Percentiles rank a stretch among this genome's conserved stretches.
Conservation (phyloP, 2,888 invertebrate genomes). For the Leptura quadrifasciata region DNA sequence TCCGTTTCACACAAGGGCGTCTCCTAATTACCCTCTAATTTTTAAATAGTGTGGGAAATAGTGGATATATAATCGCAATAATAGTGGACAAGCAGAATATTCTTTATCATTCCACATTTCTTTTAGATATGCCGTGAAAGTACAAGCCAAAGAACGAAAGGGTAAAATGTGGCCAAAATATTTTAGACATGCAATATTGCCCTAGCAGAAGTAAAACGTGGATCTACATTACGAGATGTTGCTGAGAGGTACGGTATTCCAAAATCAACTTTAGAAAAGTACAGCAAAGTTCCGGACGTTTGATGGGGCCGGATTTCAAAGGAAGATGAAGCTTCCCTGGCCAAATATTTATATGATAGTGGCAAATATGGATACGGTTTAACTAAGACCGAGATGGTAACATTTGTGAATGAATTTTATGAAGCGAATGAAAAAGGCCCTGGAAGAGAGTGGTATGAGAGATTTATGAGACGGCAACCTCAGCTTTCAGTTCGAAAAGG, state of each 20-base stretch:
- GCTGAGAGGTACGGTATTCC: constrained; percentile 14
- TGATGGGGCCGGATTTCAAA: not conserved
- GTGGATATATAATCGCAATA: not conserved
- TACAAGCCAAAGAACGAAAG: constrained; percentile 13
- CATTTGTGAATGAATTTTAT: constrained; percentile 4
- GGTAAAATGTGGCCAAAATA: constrained; percentile 8
- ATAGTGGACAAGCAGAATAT: constrained; percentile 15
- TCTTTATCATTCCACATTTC: constrained; percentile 12
- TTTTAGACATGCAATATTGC: too few relatives aligned
- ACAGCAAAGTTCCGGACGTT: constrained; percentile 3
- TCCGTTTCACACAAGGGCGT: constrained; percentile 16
- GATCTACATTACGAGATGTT: constrained; percentile 10
- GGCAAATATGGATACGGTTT: constrained; percentile 12
- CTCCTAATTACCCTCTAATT: not conserved
- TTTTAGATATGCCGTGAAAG: constrained; percentile 9
- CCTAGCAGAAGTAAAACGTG: constrained; percentile 8
- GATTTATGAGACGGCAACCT: constrained; percentile 9
- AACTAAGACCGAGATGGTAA: constrained; percentile 1
- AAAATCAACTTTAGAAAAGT: constrained; percentile 14
- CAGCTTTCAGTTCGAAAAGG: constrained; percentile 5
- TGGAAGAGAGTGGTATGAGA: constrained; percentile 16
- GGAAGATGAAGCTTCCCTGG: constrained; percentile 12
- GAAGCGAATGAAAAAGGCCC: constrained; percentile 11
- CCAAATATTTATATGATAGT: constrained; percentile 11
- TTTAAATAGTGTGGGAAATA: constrained; percentile 12